Base-by-base conservation (phyloP, 2,888 invertebrate species). In the Leptopilina myrica region DNA sequence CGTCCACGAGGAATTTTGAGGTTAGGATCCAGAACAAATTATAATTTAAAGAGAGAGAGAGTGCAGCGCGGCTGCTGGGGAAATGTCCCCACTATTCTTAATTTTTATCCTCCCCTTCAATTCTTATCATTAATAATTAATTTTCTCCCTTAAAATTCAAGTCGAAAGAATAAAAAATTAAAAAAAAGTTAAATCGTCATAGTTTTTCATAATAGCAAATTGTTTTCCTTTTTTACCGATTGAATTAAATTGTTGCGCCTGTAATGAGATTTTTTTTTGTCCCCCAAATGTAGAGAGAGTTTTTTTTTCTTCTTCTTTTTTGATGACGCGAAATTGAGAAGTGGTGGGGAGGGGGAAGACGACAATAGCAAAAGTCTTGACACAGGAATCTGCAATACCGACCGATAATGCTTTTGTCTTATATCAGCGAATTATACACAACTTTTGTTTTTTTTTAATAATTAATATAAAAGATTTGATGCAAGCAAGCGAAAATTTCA, bases 1-100 rank as follows among this genome's bases (percentile, higher is more conserved):
- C 33, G n/a, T n/a, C n/a, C 56, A 73, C 56, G 73, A 73, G 73
- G 73, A 73, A 73, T 56, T 73, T 56, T 40, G 11, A 73, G 73
- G 73, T 73, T 73, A 73, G n/a, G 56, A 15, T 12, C 9, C 49
- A 43, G 20, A 20, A 1, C 20, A 20, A 20, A 20, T 20, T 20
- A 8, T 43, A 43, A 43, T 43, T 49, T 49, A 49, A 11, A 49
- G 11, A 49, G 49, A 26, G 6, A 40, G 20, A 9, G n/a, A n/a
- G 20, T 14, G 20, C 20, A 14, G 26, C 6, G 9, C 14, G 53
- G 53, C 43, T 43, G 1, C 33, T 33, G 33, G 33, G 3, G 33
- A 33, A 33, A 3, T 33, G 33, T 33, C 33, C 33, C 33, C 33
- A 33, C 33, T 33, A 46, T 46, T 46, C 20, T 20, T 46, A 5